These are phyloP conservation scores for Lasius platythorax DNA, from an alignment of 2,888 invertebrate species.

Conservation along the genomic window DNA sequence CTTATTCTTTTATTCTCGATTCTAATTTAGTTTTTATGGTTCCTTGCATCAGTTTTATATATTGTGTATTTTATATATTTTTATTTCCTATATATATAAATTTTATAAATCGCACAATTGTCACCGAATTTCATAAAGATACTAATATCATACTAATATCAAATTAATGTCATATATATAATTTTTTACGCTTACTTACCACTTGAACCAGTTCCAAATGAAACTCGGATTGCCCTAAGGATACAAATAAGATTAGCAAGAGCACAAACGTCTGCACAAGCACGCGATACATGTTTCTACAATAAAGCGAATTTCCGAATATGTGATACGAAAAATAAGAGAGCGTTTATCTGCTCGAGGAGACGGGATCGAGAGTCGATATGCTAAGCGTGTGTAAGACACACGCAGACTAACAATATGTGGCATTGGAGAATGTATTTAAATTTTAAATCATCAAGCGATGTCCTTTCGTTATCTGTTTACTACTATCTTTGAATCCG, in stretches of 20 bases:
- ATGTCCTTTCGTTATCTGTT: not conserved
- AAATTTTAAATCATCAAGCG: not conserved
- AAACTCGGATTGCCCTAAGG: constrained; percentile 42
- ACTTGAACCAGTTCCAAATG: constrained; percentile 69
- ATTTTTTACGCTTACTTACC: constrained; percentile 60
- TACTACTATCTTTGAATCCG: not conserved
- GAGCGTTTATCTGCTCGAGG: not conserved
- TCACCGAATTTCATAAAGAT: not conserved
- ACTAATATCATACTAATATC: not conserved
- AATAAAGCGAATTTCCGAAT: not conserved
- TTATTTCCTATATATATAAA: not conserved
- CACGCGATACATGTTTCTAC: constrained; percentile 38
- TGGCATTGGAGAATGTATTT: not conserved
- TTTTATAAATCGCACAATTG: not conserved
- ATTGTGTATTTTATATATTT: not conserved
- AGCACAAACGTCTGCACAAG: constrained; percentile 28
- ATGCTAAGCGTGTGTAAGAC: not conserved
- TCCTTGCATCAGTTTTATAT: not conserved
- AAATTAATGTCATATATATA: not conserved
- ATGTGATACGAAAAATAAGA: not conserved
- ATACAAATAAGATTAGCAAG: constrained; percentile 46
- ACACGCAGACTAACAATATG: not conserved
- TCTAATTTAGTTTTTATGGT: too few relatives aligned
- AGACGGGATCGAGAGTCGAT: not conserved
- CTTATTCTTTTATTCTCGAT: too few relatives aligned